Base-by-base conservation (phyloP, 2,797 vertebrate species). In the Halcyon leucocephala region DNA sequence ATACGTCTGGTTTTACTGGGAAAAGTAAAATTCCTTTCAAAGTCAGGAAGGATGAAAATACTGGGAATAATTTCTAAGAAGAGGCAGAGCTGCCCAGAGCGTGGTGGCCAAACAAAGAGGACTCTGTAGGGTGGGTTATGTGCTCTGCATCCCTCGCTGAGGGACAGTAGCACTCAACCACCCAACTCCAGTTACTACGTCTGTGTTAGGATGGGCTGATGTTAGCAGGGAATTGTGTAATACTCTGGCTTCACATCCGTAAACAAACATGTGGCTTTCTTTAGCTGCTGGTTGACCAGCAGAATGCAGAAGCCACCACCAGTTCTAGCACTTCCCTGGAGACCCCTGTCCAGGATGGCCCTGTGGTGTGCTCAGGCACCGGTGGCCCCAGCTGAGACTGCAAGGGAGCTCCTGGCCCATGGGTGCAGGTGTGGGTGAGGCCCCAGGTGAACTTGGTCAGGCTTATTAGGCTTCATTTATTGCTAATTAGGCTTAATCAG, bases 41-140 rank as follows among this genome's bases (percentile, higher is more conserved):
- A 65, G 20, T 57, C 29, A 72, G 49, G 16, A 76, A 84, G 35
- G 19, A 58, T 42, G 35, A 82, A 79, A 93, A 83, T 52, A 37
- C 1, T 31, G 12, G 14, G 8, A 3, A n/a, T 64, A 67, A 64
- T 6, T 28, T 48, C 12, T 18, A 42, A 35, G 35, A 51, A 37
- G 24, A 49, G 42, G 8, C 10, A 69, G 26, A 78, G 31, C 2
- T 12, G 64, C 29, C 12, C 35, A 17, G 35, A 64, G 31, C 0
- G 2, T 20, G 37, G 26, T 24, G 65, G 19, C 5, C 29, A 61
- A 79, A 46, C 16, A 58, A 37, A 17, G 7, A 65, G 51, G 33
- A 17, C 9, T 0, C 35, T 21, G 0, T 12, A 2, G 7, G 17
- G 22, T 35, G 33, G 13, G 22, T 46, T 48, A 14, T 7, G 9